Conservation (phyloP, 2,797 vertebrate genomes). For the Tiaroga cobitis region DNA sequence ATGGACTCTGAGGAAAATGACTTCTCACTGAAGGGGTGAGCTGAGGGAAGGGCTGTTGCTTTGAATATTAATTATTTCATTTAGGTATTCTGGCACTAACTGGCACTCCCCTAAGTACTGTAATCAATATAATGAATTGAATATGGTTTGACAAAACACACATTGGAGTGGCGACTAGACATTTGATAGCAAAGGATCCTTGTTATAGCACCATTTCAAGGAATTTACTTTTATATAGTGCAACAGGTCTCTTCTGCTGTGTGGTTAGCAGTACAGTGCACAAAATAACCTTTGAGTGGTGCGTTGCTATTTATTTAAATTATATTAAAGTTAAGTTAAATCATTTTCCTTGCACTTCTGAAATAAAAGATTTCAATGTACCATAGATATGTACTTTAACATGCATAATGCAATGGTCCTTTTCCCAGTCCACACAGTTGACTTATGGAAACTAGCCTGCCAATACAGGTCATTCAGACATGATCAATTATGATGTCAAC, state of each 20-base stretch:
- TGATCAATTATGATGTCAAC: background rate
- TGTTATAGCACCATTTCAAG: conserved; percentile 21
- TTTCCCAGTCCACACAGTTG: background rate
- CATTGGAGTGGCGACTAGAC: conserved; percentile 26
- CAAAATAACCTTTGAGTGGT: background rate
- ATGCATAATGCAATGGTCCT: background rate
- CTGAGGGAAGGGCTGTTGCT: conserved; percentile 24
- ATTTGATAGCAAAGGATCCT: conserved; percentile 27
- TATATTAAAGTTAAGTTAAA: background rate
- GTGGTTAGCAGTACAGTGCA: background rate
- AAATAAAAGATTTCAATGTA: background rate
- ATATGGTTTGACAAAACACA: conserved; percentile 51
- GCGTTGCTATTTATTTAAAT: background rate
- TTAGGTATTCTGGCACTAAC: conserved; percentile 44
- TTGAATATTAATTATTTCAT: conserved; percentile 57
- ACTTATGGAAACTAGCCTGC: background rate
- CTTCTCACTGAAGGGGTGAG: conserved; percentile 46
- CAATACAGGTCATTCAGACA: background rate
- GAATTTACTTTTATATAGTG: conserved; percentile 9
- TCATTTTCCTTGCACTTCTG: background rate
- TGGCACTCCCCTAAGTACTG: conserved; percentile 47
- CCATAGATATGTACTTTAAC: background rate
- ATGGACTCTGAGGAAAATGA: conserved; percentile 52
- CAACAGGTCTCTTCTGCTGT: background rate
- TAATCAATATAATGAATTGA: conserved; percentile 56